These are phyloP conservation scores for Microtus pennsylvanicus DNA, from an alignment of 2,113 vertebrate species.

Conservation along the genomic window DNA sequence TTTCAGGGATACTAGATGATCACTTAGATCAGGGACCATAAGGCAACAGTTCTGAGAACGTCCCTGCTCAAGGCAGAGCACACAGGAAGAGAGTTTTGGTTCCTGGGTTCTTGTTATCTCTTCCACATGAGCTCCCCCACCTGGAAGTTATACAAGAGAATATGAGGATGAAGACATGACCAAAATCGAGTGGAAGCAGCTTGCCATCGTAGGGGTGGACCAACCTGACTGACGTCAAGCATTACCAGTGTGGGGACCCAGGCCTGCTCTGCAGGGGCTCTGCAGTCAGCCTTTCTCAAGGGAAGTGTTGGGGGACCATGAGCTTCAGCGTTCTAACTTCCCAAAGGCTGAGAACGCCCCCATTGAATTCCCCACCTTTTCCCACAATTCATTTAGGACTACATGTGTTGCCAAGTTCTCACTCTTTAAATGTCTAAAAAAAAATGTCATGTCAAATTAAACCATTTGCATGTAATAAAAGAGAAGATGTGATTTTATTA, in stretches of 20 bases:
- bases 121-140: not conserved
- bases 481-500: slow-evolving; percentile 18
- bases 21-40: not conserved
- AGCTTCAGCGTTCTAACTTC: too few relatives aligned
- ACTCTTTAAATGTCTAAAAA: not conserved
- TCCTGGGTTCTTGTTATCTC: not conserved
- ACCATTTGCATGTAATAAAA: not conserved
- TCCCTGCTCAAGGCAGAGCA: not conserved
- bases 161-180: not conserved
- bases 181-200: not conserved
- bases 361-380: not conserved
- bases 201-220: not conserved
- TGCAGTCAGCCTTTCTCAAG: not conserved
- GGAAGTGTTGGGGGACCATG: not conserved
- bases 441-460: slow-evolving; percentile 12
- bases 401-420: not conserved
- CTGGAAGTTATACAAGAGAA: not conserved
- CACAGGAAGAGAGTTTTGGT: not conserved
- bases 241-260: not conserved
- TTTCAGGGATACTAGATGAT: not conserved
- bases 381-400: not conserved
- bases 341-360: not conserved
- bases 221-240: not conserved
- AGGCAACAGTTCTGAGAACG: not conserved
- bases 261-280: too few relatives aligned